Evolutionary conservation across 2,113 vertebrate genomes (phyloP), one percentile per base, ranked within the genome.

Genomic region (Daubentonia madagascariensis): DNA sequence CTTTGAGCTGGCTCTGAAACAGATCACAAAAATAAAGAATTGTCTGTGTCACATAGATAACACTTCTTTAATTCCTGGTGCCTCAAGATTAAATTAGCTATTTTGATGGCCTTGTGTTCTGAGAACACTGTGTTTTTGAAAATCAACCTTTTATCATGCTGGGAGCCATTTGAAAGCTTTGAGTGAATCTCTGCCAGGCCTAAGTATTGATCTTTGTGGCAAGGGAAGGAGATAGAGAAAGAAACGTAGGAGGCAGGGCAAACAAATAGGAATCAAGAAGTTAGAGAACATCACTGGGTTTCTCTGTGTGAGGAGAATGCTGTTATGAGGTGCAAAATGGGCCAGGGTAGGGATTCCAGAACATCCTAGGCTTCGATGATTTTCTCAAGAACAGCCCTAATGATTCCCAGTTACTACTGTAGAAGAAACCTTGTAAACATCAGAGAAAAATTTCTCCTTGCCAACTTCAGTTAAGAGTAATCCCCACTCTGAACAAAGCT

Each of bases 101-200:
- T 88, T 91, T 98, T 96, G 96, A 96, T 87, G 97, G 91, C 95
- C 91, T 95, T 30, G n/a, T 96, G 87, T 94, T 91, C 79, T 96
- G 91, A 98, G 97, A 98, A 98, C 97, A 97, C 6, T 89, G 87
- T 80, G 91, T 96, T 98, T 98, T 97, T n/a, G 90, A 96, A 98
- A 98, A 97, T 35, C 73, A 81, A 93, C 85, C 89, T 98, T 97
- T 98, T 97, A 76, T 78, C 96, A 57, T 95, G 80, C 89, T 98
- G 83, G 75, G 94, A 98, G 91, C 14, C 67, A 86, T 89, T 87
- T 97, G 94, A 98, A 98, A 98, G 91, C 89, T 97, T 81, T 89
- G 93, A 96, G 88, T 86, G 95, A 97, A 96, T 96, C 86, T 94
- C 93, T 98, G 95, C 94, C 97, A 98, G 95, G 85, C 54, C 89